Base-by-base conservation (phyloP, 2,888 invertebrate genomes). In the Nysson spinosus region DNA sequence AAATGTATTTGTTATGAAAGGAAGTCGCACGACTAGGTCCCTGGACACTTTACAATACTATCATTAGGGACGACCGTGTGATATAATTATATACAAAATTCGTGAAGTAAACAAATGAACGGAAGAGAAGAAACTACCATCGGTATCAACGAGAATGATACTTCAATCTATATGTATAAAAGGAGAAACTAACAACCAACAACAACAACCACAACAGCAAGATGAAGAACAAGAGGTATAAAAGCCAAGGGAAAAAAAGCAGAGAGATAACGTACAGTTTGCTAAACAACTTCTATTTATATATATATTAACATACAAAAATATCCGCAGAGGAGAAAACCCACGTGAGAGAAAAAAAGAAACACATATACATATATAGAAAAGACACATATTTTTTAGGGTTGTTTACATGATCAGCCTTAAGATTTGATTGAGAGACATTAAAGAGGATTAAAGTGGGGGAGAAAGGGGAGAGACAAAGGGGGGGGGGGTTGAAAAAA, bases 391-490 rank as follows among this genome's bases (percentile, higher is more conserved):
- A 86, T 87, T 87, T 87, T 86, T 86, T 87, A 86, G 87, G 86
- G 85, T 87, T 85, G 86, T 87, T 87, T 87, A 87, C 86, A 87
- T 84, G 82, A 85, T 84, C 86, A 87, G 87, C 86, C 86, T 86
- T 87, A 87, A 81, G 80, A 82, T 82, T 85, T 79, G 76, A 84
- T 84, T 84, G 75, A 80, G n/a, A 32, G n/a, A n/a, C n/a, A n/a
- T n/a, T n/a, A n/a, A n/a, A n/a, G n/a, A n/a, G n/a, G n/a, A n/a
- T n/a, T n/a, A n/a, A n/a, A n/a, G n/a, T n/a, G n/a, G n/a, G n/a
- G n/a, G n/a, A n/a, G n/a, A n/a, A n/a, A n/a, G n/a, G n/a, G n/a
- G n/a, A n/a, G n/a, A n/a, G n/a, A n/a, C n/a, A n/a, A n/a, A n/a
- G n/a, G n/a, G n/a, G n/a, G n/a, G n/a, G n/a, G n/a, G n/a, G n/a